Percentiles rank a stretch among this genome's conserved stretches.
Evolutionary conservation across 2,113 vertebrate genomes (phyloP).

Genomic region (Stegastes partitus): DNA sequence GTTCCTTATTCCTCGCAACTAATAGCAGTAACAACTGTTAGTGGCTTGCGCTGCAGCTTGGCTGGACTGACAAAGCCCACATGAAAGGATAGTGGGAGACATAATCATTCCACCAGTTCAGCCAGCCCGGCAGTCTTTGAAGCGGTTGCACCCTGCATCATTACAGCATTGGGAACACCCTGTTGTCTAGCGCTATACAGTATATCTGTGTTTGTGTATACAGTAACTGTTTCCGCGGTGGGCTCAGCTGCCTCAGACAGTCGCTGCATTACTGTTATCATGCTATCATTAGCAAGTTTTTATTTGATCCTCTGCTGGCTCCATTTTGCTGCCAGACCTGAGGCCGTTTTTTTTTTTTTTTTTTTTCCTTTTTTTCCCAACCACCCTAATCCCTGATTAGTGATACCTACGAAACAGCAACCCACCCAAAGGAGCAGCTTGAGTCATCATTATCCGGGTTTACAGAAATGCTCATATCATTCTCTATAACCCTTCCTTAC

Average conservation of each 20-base stretch:
- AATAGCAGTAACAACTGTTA: conserved; percentile 66
- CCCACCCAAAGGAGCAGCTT: conserved; percentile 57
- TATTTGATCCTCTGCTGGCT: conserved; percentile 46
- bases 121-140: conserved; percentile 64
- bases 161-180: conserved; percentile 60
- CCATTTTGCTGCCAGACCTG: conserved; percentile 31
- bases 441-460: conserved; percentile 66
- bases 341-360: conserved; percentile 12
- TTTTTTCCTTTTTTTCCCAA: conserved; percentile 18
- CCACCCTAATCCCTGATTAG: conserved; percentile 73
- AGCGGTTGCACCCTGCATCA: conserved; percentile 60
- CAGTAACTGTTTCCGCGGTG: conserved; percentile 11
- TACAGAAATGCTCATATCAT: conserved; percentile 50
- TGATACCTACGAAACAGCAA: conserved; percentile 49
- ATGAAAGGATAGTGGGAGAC: conserved; percentile 71
- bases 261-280: conserved; percentile 43
- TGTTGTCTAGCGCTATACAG: conserved; percentile 25
- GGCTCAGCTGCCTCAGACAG: conserved; percentile 32
- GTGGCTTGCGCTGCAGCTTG: conserved; percentile 49
- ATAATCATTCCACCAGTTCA: conserved; percentile 71
- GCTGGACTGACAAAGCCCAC: conserved; percentile 69
- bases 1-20: conserved; percentile 52
- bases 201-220: conserved; percentile 41
- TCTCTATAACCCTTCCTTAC: conserved; percentile 14
- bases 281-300: conserved; percentile 58